Percentiles rank a stretch among this genome's conserved stretches.
Evolutionary conservation across 2,797 vertebrate genomes (phyloP).

Genomic region (Prionace glauca): DNA sequence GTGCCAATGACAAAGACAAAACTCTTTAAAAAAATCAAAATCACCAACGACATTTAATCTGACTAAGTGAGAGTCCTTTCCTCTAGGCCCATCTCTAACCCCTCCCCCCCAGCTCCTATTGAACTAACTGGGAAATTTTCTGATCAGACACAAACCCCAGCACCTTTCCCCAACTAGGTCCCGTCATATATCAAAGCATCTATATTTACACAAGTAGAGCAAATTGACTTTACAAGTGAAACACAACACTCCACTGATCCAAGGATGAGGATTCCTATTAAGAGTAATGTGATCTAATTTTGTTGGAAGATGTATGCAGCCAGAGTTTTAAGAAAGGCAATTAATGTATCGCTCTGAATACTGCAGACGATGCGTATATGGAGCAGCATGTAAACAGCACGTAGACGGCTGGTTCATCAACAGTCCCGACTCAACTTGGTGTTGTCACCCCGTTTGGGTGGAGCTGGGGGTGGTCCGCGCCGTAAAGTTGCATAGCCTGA

Average conservation of each 20-base stretch:
- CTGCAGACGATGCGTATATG: background rate
- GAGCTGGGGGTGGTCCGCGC: slow-evolving; percentile 81
- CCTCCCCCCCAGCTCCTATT: background rate
- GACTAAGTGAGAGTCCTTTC: background rate
- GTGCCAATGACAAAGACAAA: slow-evolving; percentile 18
- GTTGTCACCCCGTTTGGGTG: slow-evolving; percentile 85
- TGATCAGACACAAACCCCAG: background rate
- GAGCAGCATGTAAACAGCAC: slow-evolving; percentile 29
- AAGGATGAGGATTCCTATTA: slow-evolving; percentile 24
- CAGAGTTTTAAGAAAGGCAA: slow-evolving; percentile 29
- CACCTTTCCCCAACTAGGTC: background rate
- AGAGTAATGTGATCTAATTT: slow-evolving; percentile 18
- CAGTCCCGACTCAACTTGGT: slow-evolving; percentile 90
- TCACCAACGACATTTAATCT: background rate
- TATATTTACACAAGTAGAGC: slow-evolving; percentile 34
- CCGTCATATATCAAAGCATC: slow-evolving; percentile 31
- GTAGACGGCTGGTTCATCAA: slow-evolving; percentile 44
- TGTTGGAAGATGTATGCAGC: slow-evolving; percentile 33
- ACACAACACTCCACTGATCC: slow-evolving; percentile 35
- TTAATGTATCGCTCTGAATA: slow-evolving; percentile 13
- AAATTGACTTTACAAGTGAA: slow-evolving; percentile 35
- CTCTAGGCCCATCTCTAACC: background rate
- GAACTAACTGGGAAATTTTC: slow-evolving; percentile 9
- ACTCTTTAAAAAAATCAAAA: background rate
- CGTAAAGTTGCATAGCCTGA: slow-evolving; percentile 93